Conservation (phyloP, 1,140 invertebrate species). For the Wiebesia pumilae region DNA sequence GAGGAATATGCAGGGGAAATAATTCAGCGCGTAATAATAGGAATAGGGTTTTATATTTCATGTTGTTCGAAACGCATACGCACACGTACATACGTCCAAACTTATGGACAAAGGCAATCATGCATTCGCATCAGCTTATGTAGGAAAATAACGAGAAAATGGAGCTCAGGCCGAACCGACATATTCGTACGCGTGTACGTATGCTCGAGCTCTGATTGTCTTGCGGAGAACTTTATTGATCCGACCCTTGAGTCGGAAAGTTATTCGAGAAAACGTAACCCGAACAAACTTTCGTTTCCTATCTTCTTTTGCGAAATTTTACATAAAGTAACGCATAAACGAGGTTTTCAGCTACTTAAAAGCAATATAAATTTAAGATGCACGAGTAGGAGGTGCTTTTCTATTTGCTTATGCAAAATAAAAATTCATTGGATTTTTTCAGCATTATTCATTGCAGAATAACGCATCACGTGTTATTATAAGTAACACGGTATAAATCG, state of each 20-base stretch:
- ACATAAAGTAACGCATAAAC: too few relatives aligned
- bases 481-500: too few relatives aligned
- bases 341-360: too few relatives aligned
- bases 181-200: not conserved
- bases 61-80: too few relatives aligned
- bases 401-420: too few relatives aligned
- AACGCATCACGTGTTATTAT: too few relatives aligned
- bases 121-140: not conserved
- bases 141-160: slow-evolving; percentile 33
- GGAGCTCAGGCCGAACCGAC: not conserved
- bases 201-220: not conserved
- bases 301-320: not conserved
- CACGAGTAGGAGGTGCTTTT: too few relatives aligned
- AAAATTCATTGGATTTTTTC: too few relatives aligned
- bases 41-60: not conserved
- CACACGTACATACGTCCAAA: too few relatives aligned
- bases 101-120: not conserved
- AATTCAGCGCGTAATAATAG: not conserved
- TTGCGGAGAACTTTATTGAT: not conserved
- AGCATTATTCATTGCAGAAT: too few relatives aligned
- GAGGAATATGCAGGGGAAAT: not conserved
- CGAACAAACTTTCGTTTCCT: not conserved
- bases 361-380: too few relatives aligned
- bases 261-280: not conserved
- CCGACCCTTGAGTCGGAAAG: slow-evolving; percentile 44